A percentile compares a stretch with the other conserved stretches of the same genome.
Evolutionary conservation across 2,888 invertebrate species (phyloP).

Genomic region (Troides oblongomaculatus): DNA sequence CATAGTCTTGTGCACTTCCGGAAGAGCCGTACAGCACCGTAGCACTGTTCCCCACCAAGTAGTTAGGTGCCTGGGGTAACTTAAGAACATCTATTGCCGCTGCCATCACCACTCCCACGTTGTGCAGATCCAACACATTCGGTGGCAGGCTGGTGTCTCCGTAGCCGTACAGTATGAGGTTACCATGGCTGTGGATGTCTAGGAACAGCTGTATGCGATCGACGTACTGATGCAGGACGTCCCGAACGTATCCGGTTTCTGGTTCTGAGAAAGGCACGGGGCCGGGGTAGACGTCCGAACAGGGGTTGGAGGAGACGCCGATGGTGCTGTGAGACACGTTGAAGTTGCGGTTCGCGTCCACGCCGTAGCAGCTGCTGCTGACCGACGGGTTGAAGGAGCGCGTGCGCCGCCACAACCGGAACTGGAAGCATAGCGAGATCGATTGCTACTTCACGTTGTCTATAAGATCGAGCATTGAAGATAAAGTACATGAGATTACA

Average conservation of each 20-base stretch:
- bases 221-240: constrained; percentile 64
- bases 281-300: constrained; percentile 81
- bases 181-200: constrained; percentile 86
- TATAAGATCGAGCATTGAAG: too few species aligned
- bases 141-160: constrained; percentile 57
- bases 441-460: too few species aligned
- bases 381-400: constrained; percentile 43
- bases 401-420: constrained; percentile 34
- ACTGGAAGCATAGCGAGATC: background rate
- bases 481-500: too few species aligned
- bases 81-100: constrained; percentile 51
- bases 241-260: constrained; percentile 79
- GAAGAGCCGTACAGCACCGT: constrained; percentile 48
- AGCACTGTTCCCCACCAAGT: constrained; percentile 54
- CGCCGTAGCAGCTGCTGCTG: constrained; percentile 45
- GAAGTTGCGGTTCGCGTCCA: constrained; percentile 56
- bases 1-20: constrained; percentile 58
- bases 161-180: constrained; percentile 82
- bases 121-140: constrained; percentile 44
- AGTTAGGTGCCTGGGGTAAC: constrained; percentile 42
- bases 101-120: constrained; percentile 51
- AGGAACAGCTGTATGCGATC: constrained; percentile 56
- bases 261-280: constrained; percentile 81
- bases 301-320: constrained; percentile 60
- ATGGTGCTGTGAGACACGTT: constrained; percentile 46